Evolutionary conservation across 2,888 invertebrate genomes (phyloP), one percentile per base, ranked within the genome.

Genomic region (Lasioglossum figueresi): DNA sequence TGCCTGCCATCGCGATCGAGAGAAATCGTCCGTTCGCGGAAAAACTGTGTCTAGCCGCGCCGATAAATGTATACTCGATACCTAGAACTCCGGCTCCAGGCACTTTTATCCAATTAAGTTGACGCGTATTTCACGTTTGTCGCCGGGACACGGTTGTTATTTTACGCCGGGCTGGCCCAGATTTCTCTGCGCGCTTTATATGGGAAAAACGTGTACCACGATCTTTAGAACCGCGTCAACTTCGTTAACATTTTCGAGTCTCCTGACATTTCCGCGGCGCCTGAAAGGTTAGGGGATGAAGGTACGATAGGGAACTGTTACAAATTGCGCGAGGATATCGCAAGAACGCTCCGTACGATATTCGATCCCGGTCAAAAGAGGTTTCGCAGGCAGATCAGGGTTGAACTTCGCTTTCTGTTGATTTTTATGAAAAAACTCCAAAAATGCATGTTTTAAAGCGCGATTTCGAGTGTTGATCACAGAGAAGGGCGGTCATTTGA

Each of bases 21-120:
- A 77, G 88, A 88, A 88, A 88, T 88, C 83, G 83, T 40, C 27
- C 27, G 16, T 40, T 19, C 34, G 16, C 34, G 79, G 72, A 84
- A 83, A 83, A 88, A 82, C 71, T 70, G 48, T 59, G 73, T 82
- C 84, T 63, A 75, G 79, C 86, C 76, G 63, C 40, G 43, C 63
- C 83, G 83, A 63, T 52, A n/a, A 19, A 48, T 63, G 19, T 66
- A 83, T 76, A 82, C 78, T 63, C 74, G 88, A 88, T 73, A 66
- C 48, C 52, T 23, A 23, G 34, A 34, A 34, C 66, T 66, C 66
- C 3, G 66, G 48, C 74, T 27, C 52, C 40, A 59, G 72, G 43
- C 66, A 68, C 59, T 84, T 84, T 86, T 86, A 78, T 88, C 88
- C 88, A 88, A 88, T 88, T 88, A 88, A 84, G 23, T 31, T 76